Evolutionary conservation across 2,797 vertebrate genomes (phyloP).

Genomic region (Prunella strophiata): DNA sequence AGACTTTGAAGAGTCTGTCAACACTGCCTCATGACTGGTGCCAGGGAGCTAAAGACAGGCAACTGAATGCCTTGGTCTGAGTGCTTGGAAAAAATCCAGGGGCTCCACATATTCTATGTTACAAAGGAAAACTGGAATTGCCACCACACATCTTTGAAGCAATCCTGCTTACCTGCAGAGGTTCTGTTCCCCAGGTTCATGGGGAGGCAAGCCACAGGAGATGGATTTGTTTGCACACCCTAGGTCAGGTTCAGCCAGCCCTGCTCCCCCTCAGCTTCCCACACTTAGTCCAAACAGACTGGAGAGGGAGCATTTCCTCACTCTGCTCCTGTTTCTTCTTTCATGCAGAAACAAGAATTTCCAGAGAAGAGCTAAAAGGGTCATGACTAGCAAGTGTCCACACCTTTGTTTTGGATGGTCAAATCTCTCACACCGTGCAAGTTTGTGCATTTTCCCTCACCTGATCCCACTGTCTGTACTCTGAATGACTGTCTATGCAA

Average conservation of each 20-base stretch:
- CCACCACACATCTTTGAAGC: not conserved
- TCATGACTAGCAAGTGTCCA: not conserved
- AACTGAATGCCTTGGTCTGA: fast-evolving
- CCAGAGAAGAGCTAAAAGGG: not conserved
- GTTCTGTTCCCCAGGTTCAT: not conserved
- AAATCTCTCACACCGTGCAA: not conserved
- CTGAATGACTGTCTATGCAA: not conserved
- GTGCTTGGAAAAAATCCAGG: not conserved
- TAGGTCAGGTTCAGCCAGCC: not conserved
- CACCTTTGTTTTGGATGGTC: not conserved
- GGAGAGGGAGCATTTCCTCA: not conserved
- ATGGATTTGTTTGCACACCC: not conserved
- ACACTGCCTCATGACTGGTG: not conserved
- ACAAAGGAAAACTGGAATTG: not conserved
- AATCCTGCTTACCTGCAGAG: not conserved
- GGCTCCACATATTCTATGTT: not conserved
- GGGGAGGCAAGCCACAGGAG: not conserved
- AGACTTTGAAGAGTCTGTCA: not conserved
- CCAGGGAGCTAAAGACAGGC: not conserved
- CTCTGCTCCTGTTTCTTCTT: not conserved
- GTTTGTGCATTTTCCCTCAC: not conserved
- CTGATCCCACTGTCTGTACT: not conserved
- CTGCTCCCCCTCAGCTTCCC: not conserved
- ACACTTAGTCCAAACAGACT: not conserved
- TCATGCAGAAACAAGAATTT: not conserved